A percentile compares a stretch with the other conserved stretches of the same genome.
Evolutionary conservation across 2,888 invertebrate species (phyloP).

Genomic region (Embidobia sp.): DNA sequence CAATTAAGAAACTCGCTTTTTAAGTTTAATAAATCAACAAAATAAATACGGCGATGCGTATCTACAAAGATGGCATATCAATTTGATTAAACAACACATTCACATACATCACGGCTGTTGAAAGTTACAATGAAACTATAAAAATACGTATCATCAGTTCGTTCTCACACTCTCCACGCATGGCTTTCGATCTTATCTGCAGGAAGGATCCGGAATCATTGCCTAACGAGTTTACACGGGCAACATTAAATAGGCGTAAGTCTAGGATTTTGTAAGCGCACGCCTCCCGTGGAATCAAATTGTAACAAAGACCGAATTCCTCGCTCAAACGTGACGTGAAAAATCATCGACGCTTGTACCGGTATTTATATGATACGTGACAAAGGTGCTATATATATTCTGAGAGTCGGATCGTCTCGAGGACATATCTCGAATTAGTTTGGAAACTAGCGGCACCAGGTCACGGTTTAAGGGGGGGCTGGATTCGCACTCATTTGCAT

Average conservation of each 20-base stretch:
- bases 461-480: slow-evolving; percentile 65
- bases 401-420: slow-evolving; percentile 68
- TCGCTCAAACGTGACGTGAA: slow-evolving; percentile 58
- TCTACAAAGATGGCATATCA: slow-evolving; percentile 53
- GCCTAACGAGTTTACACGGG: slow-evolving; percentile 75
- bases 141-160: slow-evolving; percentile 71
- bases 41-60: slow-evolving; percentile 54
- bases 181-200: slow-evolving; percentile 68
- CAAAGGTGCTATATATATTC: slow-evolving; percentile 28
- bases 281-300: slow-evolving; percentile 21
- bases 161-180: slow-evolving; percentile 79
- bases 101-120: slow-evolving; percentile 52
- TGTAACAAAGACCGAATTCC: slow-evolving; percentile 55
- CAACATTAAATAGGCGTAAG: slow-evolving; percentile 51
- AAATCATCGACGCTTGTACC: slow-evolving; percentile 48
- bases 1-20: slow-evolving; percentile 49
- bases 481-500: slow-evolving; percentile 46
- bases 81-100: slow-evolving; percentile 41
- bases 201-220: slow-evolving; percentile 74
- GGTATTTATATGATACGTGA: slow-evolving; percentile 65
- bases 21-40: slow-evolving; percentile 53
- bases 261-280: slow-evolving; percentile 46
- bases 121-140: slow-evolving; percentile 60
- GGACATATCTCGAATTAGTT: slow-evolving; percentile 66
- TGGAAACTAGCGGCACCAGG: slow-evolving; percentile 65